Conservation (phyloP, 2,797 vertebrate species). For the Manis pentadactyla region DNA sequence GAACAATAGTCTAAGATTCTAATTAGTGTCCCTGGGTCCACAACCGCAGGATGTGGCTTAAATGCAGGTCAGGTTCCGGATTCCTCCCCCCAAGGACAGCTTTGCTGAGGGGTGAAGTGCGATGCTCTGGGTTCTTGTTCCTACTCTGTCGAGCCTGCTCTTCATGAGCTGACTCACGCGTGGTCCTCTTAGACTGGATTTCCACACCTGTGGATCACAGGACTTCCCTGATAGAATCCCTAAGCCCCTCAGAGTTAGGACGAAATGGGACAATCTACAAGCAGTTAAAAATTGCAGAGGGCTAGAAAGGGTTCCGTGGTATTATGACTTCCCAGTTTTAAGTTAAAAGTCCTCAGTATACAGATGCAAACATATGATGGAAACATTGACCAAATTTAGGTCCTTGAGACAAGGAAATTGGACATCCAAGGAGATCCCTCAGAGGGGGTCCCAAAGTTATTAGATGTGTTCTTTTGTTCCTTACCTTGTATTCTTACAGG, state of each 20-base stretch:
- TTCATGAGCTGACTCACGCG: rapidly evolving
- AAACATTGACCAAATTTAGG: rapidly evolving
- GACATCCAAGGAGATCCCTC: background rate
- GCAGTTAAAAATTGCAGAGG: background rate
- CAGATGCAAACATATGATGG: background rate
- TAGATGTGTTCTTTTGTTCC: background rate
- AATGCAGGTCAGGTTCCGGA: background rate
- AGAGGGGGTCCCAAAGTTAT: background rate
- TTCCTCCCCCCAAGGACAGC: background rate
- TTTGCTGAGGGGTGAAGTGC: background rate
- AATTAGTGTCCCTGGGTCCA: rapidly evolving
- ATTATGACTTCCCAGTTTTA: background rate
- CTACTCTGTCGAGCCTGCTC: too few relatives aligned
- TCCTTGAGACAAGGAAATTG: background rate
- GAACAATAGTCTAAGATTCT: background rate
- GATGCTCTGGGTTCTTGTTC: background rate
- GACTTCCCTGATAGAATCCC: background rate
- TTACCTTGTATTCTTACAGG: background rate
- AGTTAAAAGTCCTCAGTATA: background rate
- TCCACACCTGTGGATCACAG: background rate
- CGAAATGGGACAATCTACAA: background rate
- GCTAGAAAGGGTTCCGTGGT: background rate
- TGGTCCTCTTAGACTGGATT: background rate
- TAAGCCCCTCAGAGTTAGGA: background rate
- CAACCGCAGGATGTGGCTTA: background rate